Evolutionary conservation across 1,140 invertebrate species (phyloP).

Genomic region (Triops cancriformis): DNA sequence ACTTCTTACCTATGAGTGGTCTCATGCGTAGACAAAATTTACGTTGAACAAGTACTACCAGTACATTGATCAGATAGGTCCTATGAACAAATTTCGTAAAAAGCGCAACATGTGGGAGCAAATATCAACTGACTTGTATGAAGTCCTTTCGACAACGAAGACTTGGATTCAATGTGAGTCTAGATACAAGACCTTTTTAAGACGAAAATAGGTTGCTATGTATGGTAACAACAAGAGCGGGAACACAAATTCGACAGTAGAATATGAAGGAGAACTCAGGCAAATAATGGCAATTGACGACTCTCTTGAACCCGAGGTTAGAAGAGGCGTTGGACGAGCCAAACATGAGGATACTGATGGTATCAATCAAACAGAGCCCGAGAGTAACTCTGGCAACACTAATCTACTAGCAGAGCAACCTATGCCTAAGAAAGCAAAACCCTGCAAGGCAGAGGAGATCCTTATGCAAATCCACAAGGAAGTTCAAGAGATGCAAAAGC

Average conservation of each 20-base stretch:
- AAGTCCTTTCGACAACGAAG: not conserved
- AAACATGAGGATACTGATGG: no score
- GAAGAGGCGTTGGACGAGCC: not conserved
- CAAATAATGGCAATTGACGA: no score
- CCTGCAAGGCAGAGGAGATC: no score
- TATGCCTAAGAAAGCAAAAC: no score
- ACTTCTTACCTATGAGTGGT: not conserved
- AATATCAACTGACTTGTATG: not conserved
- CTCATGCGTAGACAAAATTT: not conserved
- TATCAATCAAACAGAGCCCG: no score
- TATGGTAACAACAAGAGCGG: not conserved
- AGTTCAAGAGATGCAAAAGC: no score
- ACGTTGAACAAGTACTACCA: not conserved
- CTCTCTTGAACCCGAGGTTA: not conserved
- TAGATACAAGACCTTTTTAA: not conserved
- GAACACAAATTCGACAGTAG: not conserved
- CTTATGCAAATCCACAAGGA: no score
- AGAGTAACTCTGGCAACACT: no score
- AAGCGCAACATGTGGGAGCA: not conserved
- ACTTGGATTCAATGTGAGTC: not conserved
- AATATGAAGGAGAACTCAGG: not conserved
- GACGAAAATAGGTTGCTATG: not conserved
- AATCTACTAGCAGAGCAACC: no score
- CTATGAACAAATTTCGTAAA: not conserved
- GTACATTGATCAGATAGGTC: not conserved